Evolutionary conservation across 2,888 invertebrate genomes (phyloP).

Genomic region (Choristoneura rosaceana): DNA sequence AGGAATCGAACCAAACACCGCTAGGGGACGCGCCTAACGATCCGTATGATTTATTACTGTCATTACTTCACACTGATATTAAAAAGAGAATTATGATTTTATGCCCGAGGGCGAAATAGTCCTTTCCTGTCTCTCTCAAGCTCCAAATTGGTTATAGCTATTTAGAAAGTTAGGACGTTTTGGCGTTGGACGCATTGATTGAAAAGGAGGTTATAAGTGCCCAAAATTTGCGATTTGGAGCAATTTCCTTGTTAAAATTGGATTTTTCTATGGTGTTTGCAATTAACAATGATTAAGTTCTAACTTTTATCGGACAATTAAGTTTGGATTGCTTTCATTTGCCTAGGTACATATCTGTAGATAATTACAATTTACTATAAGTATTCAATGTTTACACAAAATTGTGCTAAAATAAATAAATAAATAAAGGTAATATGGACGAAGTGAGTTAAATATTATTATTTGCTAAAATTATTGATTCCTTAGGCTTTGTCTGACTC

Average conservation of each 20-base stretch:
- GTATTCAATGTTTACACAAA: too few relatives aligned
- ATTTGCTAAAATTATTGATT: too few relatives aligned
- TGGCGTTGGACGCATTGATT: constrained; percentile 40
- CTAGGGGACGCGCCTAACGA: constrained; percentile 82
- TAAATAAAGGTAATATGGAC: too few relatives aligned
- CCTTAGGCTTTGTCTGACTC: too few relatives aligned
- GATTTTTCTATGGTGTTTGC: constrained; percentile 47
- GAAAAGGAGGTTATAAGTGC: constrained; percentile 62
- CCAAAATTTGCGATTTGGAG: constrained; percentile 74
- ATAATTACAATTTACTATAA: too few relatives aligned
- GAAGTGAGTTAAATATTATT: too few relatives aligned
- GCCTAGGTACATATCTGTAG: too few relatives aligned
- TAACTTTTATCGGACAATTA: constrained; percentile 19
- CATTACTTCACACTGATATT: constrained; percentile 69
- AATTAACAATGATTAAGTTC: constrained; percentile 28
- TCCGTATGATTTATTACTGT: constrained; percentile 85
- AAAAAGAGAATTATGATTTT: constrained; percentile 66
- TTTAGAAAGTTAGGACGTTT: constrained; percentile 45
- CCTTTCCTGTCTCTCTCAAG: constrained; percentile 42
- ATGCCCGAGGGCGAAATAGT: constrained; percentile 39
- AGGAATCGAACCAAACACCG: constrained; percentile 81
- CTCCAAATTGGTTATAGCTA: constrained; percentile 40
- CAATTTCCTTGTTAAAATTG: constrained; percentile 61
- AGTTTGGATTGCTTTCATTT: neutral
- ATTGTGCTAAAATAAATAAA: too few relatives aligned